Evolutionary conservation across 2,113 vertebrate species (phyloP).

Genomic region (Dascyllus trimaculatus): DNA sequence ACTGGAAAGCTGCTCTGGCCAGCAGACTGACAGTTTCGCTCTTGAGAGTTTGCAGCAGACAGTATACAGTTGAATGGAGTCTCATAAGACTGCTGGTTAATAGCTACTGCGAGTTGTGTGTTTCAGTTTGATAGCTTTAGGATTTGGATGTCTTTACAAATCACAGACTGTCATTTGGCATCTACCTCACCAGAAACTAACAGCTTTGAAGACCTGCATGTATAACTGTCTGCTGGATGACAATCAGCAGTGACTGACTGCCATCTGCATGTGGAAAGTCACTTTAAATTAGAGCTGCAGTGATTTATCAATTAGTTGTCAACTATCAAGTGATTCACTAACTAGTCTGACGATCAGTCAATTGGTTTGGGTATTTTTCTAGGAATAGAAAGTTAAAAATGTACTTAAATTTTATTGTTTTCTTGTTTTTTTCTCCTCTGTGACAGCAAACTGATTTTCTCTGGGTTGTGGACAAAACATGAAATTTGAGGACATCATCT

Average conservation of each 20-base stretch:
- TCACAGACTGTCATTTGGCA: slow-evolving; percentile 29
- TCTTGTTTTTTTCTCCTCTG: too few relatives aligned
- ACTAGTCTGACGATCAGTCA: too few relatives aligned
- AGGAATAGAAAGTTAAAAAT: too few relatives aligned
- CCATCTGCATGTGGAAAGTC: background rate
- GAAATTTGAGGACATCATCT: too few relatives aligned
- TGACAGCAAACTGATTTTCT: too few relatives aligned
- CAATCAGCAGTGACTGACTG: background rate
- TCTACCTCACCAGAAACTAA: background rate
- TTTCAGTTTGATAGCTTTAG: slow-evolving; percentile 15
- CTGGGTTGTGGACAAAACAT: too few relatives aligned
- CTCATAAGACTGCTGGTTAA: slow-evolving; percentile 42
- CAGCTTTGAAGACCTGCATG: background rate
- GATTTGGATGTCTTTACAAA: slow-evolving; percentile 9
- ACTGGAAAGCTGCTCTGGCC: slow-evolving; percentile 45
- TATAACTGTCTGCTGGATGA: too few relatives aligned
- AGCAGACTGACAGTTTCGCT: slow-evolving; percentile 46
- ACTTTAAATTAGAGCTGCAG: background rate
- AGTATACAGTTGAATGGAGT: slow-evolving; percentile 48
- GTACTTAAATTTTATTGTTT: too few relatives aligned
- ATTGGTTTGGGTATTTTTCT: too few relatives aligned
- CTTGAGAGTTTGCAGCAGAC: slow-evolving; percentile 63
- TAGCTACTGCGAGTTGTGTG: slow-evolving; percentile 46
- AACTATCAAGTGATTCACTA: too few relatives aligned
- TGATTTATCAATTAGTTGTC: background rate